Evolutionary conservation across 1,140 invertebrate genomes (phyloP).

Genomic region (Colletes latitarsis): DNA sequence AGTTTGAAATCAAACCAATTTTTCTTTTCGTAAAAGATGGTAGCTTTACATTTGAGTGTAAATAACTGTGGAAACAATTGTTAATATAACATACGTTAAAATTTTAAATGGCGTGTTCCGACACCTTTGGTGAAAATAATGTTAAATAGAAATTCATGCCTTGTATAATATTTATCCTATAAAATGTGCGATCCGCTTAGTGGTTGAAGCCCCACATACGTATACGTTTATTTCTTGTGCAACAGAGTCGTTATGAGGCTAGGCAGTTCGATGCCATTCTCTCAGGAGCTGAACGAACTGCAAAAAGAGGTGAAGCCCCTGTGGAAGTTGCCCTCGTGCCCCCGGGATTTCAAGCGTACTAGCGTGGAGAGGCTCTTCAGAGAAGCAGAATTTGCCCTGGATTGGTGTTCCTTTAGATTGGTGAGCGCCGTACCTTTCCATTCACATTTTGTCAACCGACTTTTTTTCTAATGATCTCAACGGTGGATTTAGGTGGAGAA

Average conservation of each 20-base stretch:
- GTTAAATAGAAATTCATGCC: too few relatives aligned
- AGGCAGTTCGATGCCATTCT: constrained; percentile 89
- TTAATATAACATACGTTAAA: too few relatives aligned
- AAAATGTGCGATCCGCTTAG: too few relatives aligned
- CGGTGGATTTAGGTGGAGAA: constrained; percentile 42
- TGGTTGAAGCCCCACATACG: too few relatives aligned
- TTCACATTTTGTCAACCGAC: too few relatives aligned
- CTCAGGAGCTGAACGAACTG: constrained; percentile 86
- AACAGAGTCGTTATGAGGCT: constrained; percentile 90
- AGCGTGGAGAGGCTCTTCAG: constrained; percentile 92
- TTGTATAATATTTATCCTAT: too few relatives aligned
- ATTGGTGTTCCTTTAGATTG: constrained; percentile 94
- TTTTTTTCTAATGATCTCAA: not conserved
- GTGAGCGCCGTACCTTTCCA: constrained; percentile 78
- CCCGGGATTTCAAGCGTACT: constrained; percentile 90
- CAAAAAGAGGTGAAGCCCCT: constrained; percentile 92
- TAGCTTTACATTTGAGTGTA: too few relatives aligned
- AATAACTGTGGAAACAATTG: too few relatives aligned
- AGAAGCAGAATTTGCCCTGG: constrained; percentile 88
- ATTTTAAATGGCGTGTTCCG: too few relatives aligned
- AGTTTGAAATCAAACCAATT: too few relatives aligned
- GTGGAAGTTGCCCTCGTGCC: constrained; percentile 88
- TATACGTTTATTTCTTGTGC: constrained; percentile 47
- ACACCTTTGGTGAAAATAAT: too few relatives aligned
- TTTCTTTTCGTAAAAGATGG: too few relatives aligned